Evolutionary conservation across 2,113 vertebrate species (phyloP).

Genomic region (Podiceps cristatus): DNA sequence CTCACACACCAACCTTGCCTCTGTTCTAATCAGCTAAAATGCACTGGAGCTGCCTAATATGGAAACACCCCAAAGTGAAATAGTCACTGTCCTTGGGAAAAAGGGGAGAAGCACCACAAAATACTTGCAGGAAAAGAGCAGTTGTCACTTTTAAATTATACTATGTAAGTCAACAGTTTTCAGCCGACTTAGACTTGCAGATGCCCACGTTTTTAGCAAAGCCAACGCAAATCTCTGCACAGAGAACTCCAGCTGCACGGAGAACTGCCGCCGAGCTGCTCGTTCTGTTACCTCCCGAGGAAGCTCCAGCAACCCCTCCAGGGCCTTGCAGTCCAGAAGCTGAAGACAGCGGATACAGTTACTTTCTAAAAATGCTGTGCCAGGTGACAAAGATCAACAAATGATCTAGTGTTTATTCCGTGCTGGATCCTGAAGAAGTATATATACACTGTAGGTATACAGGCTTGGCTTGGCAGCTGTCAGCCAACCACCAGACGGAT

Average conservation of each 20-base stretch:
- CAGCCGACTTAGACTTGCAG: not conserved
- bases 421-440: not conserved
- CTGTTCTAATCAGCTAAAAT: not conserved
- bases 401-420: not conserved
- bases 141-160: not conserved
- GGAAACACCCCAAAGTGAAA: not conserved
- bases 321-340: not conserved
- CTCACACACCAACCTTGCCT: not conserved
- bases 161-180: not conserved
- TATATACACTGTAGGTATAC: not conserved
- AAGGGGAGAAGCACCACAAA: not conserved
- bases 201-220: not conserved
- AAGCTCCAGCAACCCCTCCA: not conserved
- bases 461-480: not conserved
- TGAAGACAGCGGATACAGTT: not conserved
- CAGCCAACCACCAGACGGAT: not conserved
- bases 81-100: fast-evolving
- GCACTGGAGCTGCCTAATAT: not conserved
- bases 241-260: not conserved
- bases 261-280: not conserved
- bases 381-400: not conserved
- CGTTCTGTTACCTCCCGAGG: not conserved
- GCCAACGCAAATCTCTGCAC: not conserved
- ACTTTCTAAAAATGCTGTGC: not conserved
- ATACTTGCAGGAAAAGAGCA: not conserved